Percentiles rank a stretch among this genome's conserved stretches.
These are phyloP conservation scores for Dasypolia templi DNA, from an alignment of 2,888 invertebrate species.

Conservation along the genomic window DNA sequence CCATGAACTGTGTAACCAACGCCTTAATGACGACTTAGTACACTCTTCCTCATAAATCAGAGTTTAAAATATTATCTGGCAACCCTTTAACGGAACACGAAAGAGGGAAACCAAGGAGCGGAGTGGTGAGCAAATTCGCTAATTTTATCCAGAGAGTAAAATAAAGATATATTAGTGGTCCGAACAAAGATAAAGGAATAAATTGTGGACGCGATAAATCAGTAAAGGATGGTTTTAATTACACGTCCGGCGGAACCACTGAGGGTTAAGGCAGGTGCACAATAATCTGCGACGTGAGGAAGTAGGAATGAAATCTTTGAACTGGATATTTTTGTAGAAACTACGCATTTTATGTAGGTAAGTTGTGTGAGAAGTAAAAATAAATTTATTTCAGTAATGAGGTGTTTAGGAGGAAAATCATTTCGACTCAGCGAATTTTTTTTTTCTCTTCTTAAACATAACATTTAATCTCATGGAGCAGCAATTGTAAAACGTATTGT, in stretches of 20 bases:
- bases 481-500: background rate
- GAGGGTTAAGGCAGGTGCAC: constrained; percentile 63
- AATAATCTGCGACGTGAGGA: constrained; percentile 35
- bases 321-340: background rate
- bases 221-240: constrained; percentile 90
- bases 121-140: constrained; percentile 84
- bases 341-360: background rate
- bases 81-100: constrained; percentile 82
- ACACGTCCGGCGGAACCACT: constrained; percentile 81
- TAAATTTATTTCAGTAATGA: background rate
- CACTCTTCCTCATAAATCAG: constrained; percentile 76
- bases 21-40: constrained; percentile 62
- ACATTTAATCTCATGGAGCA: background rate
- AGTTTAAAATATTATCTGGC: constrained; percentile 77
- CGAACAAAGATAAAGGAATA: constrained; percentile 89
- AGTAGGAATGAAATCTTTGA: background rate
- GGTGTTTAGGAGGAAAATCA: background rate
- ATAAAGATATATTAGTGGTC: constrained; percentile 90
- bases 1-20: background rate
- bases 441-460: background rate
- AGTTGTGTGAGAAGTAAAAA: background rate
- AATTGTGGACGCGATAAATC: constrained; percentile 89
- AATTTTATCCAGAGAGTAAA: constrained; percentile 86
- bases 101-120: constrained; percentile 72
- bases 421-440: no score